Percentiles rank a stretch among this genome's conserved stretches.
Evolutionary conservation across 2,888 invertebrate genomes (phyloP).

Genomic region (Slavum lentiscoides): DNA sequence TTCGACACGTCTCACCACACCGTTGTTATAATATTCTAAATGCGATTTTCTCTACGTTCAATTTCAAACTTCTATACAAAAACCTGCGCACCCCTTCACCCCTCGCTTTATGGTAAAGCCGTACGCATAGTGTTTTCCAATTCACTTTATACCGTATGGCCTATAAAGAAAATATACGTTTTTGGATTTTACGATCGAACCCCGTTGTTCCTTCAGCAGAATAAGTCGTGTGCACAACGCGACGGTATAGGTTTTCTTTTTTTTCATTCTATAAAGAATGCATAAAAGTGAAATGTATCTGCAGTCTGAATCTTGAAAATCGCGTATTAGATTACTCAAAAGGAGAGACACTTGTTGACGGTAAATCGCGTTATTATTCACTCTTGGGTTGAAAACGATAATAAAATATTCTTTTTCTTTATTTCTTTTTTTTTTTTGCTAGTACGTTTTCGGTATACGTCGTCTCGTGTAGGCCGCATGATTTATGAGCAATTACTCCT

Average conservation of each 20-base stretch:
- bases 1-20: conserved; percentile 26
- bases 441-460: not conserved
- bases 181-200: conserved; percentile 21
- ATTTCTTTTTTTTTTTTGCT: not conserved
- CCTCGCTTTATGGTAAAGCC: not conserved
- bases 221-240: conserved; percentile 16
- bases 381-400: not conserved
- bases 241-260: conserved; percentile 13
- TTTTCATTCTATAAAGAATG: conserved; percentile 7
- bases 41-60: conserved; percentile 39
- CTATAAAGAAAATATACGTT: conserved; percentile 33
- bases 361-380: not conserved
- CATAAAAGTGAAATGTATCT: not conserved
- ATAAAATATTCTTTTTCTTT: not conserved
- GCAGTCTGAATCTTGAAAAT: not conserved
- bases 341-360: conserved; percentile 25
- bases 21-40: conserved; percentile 49
- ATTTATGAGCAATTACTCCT: too few species aligned
- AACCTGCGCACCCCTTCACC: not conserved
- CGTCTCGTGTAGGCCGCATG: not conserved
- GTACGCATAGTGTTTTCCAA: conserved; percentile 42
- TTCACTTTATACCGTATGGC: conserved; percentile 20
- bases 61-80: conserved; percentile 15
- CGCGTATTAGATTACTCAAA: not conserved
- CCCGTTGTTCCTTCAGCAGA: not conserved